phyloP scores from a whole-genome alignment of 1,140 invertebrate genomes.

The Colletes latitarsis region DNA sequence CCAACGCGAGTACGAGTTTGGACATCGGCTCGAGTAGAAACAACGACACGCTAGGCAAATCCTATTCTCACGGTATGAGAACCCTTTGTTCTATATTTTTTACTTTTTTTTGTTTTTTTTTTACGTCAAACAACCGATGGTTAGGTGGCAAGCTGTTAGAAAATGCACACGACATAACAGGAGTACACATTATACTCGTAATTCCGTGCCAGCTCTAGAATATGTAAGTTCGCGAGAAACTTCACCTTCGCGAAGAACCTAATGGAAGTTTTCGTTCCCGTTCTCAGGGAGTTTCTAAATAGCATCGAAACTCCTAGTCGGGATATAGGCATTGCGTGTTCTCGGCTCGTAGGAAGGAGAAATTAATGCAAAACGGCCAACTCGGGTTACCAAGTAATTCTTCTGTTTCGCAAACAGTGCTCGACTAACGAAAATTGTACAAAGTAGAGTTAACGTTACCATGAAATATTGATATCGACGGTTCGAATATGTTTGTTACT shows the following conservation, averaged over 20 bases:
- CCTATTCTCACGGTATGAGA: no score
- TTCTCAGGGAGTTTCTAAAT: neutral
- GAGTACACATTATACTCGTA: neutral
- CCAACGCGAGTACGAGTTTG: no score
- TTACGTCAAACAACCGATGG: no score
- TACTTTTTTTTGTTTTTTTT: no score
- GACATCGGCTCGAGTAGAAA: no score
- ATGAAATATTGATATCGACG: no score
- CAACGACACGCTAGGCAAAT: no score
- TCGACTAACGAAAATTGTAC: neutral
- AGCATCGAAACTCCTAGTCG: neutral
- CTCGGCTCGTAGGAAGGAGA: neutral
- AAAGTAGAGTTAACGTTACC: no score
- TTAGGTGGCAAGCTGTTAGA: neutral
- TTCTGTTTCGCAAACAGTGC: neutral
- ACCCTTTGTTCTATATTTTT: no score
- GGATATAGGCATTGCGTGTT: neutral
- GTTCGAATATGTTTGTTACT: no score
- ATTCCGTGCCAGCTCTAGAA: neutral
- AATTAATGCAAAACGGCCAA: constrained; percentile 1
- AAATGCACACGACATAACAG: neutral
- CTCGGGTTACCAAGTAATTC: neutral
- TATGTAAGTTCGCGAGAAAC: neutral
- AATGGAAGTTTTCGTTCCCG: constrained; percentile 8
- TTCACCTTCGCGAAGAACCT: neutral